Evolutionary conservation across 2,888 invertebrate species (phyloP).

Genomic region (Ornithoptera alexandrae): DNA sequence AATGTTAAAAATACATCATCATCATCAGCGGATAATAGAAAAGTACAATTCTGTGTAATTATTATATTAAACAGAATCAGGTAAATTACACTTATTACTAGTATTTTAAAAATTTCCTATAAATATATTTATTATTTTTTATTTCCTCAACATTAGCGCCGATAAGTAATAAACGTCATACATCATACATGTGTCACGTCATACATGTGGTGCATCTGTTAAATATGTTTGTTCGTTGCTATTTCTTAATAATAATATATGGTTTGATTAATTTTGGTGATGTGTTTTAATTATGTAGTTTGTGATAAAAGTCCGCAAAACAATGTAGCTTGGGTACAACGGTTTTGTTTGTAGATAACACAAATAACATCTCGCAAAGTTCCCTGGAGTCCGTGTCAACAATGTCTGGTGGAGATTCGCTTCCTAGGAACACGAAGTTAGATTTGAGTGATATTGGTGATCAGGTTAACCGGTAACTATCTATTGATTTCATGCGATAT

Average conservation of each 20-base stretch:
- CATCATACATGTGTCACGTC: no score
- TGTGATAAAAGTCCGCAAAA: neutral
- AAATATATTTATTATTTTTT: no score
- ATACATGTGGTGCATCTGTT: no score
- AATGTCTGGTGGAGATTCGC: constrained; percentile 81
- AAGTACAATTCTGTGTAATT: no score
- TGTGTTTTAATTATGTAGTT: constrained; percentile 16
- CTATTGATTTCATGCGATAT: constrained; percentile 2
- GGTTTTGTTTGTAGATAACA: constrained; percentile 73
- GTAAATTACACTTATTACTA: no score
- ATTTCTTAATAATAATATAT: neutral
- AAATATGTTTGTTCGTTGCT: neutral
- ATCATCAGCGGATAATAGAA: no score
- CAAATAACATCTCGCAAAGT: constrained; percentile 86
- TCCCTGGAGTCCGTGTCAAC: constrained; percentile 89
- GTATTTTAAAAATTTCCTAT: no score
- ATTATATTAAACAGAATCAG: no score
- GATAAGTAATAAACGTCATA: no score
- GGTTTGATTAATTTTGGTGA: constrained; percentile 6
- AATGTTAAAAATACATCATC: no score
- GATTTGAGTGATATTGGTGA: constrained; percentile 74
- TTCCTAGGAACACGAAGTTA: constrained; percentile 64
- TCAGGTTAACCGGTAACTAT: constrained; percentile 72
- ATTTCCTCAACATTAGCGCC: no score
- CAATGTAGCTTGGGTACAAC: constrained; percentile 23